Evolutionary conservation across 1,140 invertebrate genomes (phyloP), one percentile per base, ranked within the genome.

Genomic region (Micrasema longulum): DNA sequence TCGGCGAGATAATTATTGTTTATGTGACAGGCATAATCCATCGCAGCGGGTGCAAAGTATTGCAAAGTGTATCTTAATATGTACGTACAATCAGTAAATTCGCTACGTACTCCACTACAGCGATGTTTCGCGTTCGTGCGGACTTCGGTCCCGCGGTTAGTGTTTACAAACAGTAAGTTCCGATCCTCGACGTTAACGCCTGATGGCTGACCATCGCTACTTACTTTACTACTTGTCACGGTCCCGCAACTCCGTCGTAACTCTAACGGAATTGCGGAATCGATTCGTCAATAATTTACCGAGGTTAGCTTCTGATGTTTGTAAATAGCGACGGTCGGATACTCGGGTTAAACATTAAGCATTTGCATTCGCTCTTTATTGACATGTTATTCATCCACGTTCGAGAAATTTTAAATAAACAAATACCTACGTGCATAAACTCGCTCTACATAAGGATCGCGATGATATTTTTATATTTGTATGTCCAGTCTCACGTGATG

Each of bases 1-100:
- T 14, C 23, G 36, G 10, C 26, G 53, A 57, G 53, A 57, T 57
- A 57, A 57, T 57, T 31, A 38, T 57, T 57, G 31, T 57, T 57
- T 35, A 38, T 35, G 23, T 18, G 10, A 16, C 11, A 2, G n/a
- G n/a, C n/a, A n/a, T 35, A 14, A 35, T 16, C 23, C 12, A 55
- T 55, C 47, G 52, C 4, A 22, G 31, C 11, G 53, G 53, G 53
- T 57, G 26, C 53, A 57, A 57, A 57, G 53, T 31, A 43, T 2
- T 43, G 41, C 12, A 43, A n/a, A 43, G 41, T 43, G 41, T 16
- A n/a, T 3, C 2, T 5, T 11, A 16, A 11, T 43, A 43, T 43
- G 3, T 11, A 16, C 14, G 36, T 38, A 38, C 36, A 38, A n/a
- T n/a, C 36, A 38, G 36, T 38, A 45, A 16, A 45, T n/a, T 14